phyloP scores from a whole-genome alignment of 2,888 invertebrate species.

The Lymantria monacha region DNA sequence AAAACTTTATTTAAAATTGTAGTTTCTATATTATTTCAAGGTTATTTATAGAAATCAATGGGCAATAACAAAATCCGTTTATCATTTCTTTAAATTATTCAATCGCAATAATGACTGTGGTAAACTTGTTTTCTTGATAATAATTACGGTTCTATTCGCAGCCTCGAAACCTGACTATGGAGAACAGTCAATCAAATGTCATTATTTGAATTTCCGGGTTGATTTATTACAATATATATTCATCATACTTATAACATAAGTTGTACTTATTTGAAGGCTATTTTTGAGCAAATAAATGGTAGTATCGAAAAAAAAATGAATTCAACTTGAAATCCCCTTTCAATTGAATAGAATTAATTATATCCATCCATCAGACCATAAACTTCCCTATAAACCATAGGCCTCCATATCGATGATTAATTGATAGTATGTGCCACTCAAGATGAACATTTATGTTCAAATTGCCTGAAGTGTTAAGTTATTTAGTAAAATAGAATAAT shows the following conservation, averaged over 20 bases:
- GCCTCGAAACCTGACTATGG: conserved; percentile 27
- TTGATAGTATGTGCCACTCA: too few relatives aligned
- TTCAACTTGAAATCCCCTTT: not conserved
- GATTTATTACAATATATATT: conserved; percentile 22
- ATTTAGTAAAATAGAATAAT: too few relatives aligned
- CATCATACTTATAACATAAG: not conserved
- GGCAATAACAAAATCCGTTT: conserved; percentile 15
- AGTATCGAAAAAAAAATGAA: not conserved
- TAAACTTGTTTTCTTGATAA: conserved; percentile 27
- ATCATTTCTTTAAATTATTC: conserved; percentile 18
- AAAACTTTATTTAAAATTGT: conserved; percentile 1
- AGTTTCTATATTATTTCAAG: conserved; percentile 11
- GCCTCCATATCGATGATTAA: too few relatives aligned
- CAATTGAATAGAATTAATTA: too few relatives aligned
- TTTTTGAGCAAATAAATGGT: not conserved
- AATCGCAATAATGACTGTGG: conserved; percentile 26
- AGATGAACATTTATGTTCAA: too few relatives aligned
- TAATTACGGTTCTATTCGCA: conserved; percentile 23
- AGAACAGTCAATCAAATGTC: conserved; percentile 35
- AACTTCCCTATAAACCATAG: too few relatives aligned
- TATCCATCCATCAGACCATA: too few relatives aligned
- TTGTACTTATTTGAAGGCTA: not conserved
- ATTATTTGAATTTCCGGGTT: conserved; percentile 35
- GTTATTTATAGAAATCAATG: conserved; percentile 20
- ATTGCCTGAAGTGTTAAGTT: too few relatives aligned